Evolutionary conservation across 2,797 vertebrate species (phyloP), one percentile per base, ranked within the genome.

Genomic region (Pipistrellus kuhlii): DNA sequence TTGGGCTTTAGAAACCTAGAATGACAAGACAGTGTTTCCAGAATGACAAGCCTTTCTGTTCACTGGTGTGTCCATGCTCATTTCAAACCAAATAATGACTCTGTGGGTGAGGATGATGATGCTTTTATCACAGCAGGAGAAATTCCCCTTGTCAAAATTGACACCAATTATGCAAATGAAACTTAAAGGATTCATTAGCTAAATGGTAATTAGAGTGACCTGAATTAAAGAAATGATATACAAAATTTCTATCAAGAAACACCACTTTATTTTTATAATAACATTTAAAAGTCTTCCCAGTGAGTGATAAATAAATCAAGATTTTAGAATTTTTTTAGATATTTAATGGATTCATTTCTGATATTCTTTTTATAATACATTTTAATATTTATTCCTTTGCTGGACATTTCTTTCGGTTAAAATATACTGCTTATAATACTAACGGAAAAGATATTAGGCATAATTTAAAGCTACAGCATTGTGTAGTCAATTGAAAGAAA

Each of bases 141-240:
- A 95, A 97, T 96, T 94, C 76, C 68, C 91, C 68, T 51, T 96
- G 41, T 64, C 96, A 95, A 92, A 97, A 97, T 62, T 62, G 94
- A 95, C 94, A 97, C 90, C 38, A 5, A 90, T 98, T 96, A 82
- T 66, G 92, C 92, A 98, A 97, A 98, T 98, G 95, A 96, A 96
- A 96, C 87, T 53, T 97, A 92, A 97, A 94, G 94, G 89, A 94
- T 97, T 98, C 97, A 97, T 98, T 98, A 98, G 95, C 97, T 96
- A 97, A 97, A 97, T 94, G 95, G 44, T 97, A 97, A 98, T 98
- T 98, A 96, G 83, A 93, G 55, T 84, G 96, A 91, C 15, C 46
- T 55, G 53, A 94, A 97, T 96, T 94, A 97, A 97, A 97, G 92
- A 97, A 97, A 94, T 27, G 84, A 94, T 92, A 94, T 92, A 96